Conservation (phyloP, 1,140 invertebrate species). For the Pemphigus obesinymphae region DNA sequence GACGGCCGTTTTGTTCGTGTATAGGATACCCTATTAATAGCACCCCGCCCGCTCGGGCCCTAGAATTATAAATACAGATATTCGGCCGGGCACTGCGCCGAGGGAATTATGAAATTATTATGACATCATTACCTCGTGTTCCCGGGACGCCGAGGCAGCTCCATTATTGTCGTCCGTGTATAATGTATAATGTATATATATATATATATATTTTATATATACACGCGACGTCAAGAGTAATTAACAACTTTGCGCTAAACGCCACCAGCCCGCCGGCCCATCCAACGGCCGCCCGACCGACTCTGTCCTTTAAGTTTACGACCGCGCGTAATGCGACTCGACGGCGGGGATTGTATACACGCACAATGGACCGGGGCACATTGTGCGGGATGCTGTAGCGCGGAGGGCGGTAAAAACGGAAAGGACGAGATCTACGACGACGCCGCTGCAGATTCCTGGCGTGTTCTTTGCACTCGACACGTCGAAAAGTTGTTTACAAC, state of each 20-base stretch:
- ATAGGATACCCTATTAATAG: neutral
- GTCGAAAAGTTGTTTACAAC: neutral
- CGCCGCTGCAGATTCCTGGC: neutral
- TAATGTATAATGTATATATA: too few species aligned
- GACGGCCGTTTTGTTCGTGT: neutral
- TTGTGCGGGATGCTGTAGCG: neutral
- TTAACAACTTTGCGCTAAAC: constrained; percentile 37
- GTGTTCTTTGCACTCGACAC: neutral
- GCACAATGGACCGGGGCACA: constrained; percentile 5
- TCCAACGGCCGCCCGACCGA: neutral
- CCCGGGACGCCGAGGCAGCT: constrained; percentile 11
- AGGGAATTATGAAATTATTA: constrained; percentile 23
- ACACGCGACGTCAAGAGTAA: constrained; percentile 31
- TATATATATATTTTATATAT: neutral
- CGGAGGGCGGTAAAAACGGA: neutral
- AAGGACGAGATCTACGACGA: neutral
- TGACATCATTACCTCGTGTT: constrained; percentile 16
- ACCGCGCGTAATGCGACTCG: neutral
- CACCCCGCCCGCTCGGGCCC: too few species aligned
- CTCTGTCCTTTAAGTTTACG: constrained; percentile 29
- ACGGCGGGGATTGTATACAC: neutral
- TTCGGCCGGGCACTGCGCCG: too few species aligned
- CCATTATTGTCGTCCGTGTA: neutral
- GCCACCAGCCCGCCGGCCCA: neutral
- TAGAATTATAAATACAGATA: too few species aligned